phyloP scores from a whole-genome alignment of 2,888 invertebrate genomes.

The Tiphia femorata region DNA sequence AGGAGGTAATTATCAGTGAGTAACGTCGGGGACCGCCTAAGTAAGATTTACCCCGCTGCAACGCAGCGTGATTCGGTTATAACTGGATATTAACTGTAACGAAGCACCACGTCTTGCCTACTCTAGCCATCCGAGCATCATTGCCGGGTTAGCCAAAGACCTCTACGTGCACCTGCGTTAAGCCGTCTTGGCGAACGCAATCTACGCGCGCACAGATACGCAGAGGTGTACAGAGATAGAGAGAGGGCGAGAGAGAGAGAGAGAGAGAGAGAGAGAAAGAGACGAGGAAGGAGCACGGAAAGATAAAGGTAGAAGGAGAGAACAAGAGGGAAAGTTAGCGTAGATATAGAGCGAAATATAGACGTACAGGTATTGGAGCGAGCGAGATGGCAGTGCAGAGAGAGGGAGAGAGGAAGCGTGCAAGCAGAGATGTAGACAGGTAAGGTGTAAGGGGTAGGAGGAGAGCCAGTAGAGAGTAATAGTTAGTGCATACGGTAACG shows the following conservation, averaged over 20 bases:
- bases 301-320: too few relatives aligned
- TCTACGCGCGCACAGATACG: too few relatives aligned
- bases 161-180: conserved; percentile 28
- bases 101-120: conserved; percentile 47
- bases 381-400: too few relatives aligned
- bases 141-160: conserved; percentile 46
- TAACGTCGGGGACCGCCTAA: conserved; percentile 35
- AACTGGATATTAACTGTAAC: conserved; percentile 54
- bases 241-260: too few relatives aligned
- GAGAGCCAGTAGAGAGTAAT: conserved; percentile 20
- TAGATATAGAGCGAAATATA: too few relatives aligned
- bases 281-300: too few relatives aligned
- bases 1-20: conserved; percentile 35
- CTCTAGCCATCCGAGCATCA: conserved; percentile 34
- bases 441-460: not conserved
- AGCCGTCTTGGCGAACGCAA: too few relatives aligned
- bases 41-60: conserved; percentile 45
- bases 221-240: too few relatives aligned
- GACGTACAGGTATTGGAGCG: too few relatives aligned
- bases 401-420: too few relatives aligned
- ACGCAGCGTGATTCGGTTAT: conserved; percentile 46
- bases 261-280: too few relatives aligned
- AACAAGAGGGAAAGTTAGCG: too few relatives aligned
- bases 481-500: conserved; percentile 48
- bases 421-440: conserved; percentile 26